Base-by-base conservation (phyloP, 2,797 vertebrate genomes). In the Champsocephalus esox region DNA sequence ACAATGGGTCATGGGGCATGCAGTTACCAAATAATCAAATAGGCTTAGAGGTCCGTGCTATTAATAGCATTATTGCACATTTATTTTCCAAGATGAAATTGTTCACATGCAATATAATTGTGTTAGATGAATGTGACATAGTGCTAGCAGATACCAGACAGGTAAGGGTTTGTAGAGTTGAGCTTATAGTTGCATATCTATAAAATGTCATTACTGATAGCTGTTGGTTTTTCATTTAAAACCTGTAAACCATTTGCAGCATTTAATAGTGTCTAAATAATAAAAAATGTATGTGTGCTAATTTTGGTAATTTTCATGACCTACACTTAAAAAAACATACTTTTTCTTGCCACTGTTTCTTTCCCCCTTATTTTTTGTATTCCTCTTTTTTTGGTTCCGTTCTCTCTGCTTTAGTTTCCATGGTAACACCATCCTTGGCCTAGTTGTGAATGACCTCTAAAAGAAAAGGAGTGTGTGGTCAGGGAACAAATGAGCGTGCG, bases 391-490 rank as follows among this genome's bases (percentile, higher is more conserved):
- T 67, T 45, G 9, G 82, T 67, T 82, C 58, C 87, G 59, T 87
- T 88, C 78, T 78, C 63, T 75, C 76, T 80, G 70, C 80, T 88
- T 80, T 82, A 79, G 93, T 94, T 94, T 74, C 88, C 86, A 94
- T 92, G 86, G 91, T 84, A 92, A 94, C 89, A 78, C 52, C 80
- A 90, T 92, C 87, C 74, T 85, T 93, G 88, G 87, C 92, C 89
- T 91, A 90, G 77, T 94, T 93, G 84, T 87, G 84, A 87, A 77
- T 90, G 88, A 94, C 90, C 89, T 90, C 87, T 90, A 81, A 87
- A 84, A 86, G 71, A 88, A 84, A 81, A 86, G 58, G 73, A 84
- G 70, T 41, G 50, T 89, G 65, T 82, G 72, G 76, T 75, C 74
- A 73, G 43, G 70, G 70, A 86, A 81, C 63, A 76, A 84, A 84